Base-by-base conservation (phyloP, 2,888 invertebrate genomes). In the Prenolepis imparis region DNA sequence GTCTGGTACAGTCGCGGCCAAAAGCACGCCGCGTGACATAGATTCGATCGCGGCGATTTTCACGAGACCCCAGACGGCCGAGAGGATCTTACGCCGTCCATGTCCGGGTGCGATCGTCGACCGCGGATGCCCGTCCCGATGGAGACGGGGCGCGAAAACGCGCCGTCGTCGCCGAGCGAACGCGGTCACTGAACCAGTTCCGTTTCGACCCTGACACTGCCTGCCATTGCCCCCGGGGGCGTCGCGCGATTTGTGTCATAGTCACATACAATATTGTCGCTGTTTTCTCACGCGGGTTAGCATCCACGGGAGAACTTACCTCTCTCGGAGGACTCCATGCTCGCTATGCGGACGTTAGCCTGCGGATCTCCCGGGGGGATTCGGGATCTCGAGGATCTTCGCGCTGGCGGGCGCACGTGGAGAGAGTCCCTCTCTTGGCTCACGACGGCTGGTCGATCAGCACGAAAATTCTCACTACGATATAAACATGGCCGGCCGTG, bases 151-250 rank as follows among this genome's bases (percentile, higher is more conserved):
- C 28, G 67, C 41, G 55, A 82, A 82, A 78, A 74, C 2, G 4
- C 73, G 80, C 84, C 68, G 74, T 78, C 83, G 75, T 83, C 83
- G 81, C 59, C 59, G 84, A 83, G 83, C 84, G 86, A 96, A 95
- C 94, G 95, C 95, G 96, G 96, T 96, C 96, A 96, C 94, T 96
- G 96, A 96, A 96, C 96, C 95, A 96, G 95, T 95, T 95, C 95
- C 93, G 93, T 93, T 93, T 94, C 95, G 96, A 96, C 96, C 96
- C 95, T 96, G 96, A 96, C 96, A 96, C 96, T 96, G 96, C 95
- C 96, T 96, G 96, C 95, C 96, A 95, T 95, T 95, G 96, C 95
- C 95, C 95, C 95, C 95, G 68, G 32, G 93, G 90, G 89, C 82
- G 82, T 90, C 66, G 66, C 24, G 36, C 75, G 93, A 94, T 93